A percentile compares a stretch with the other conserved stretches of the same genome.
Evolutionary conservation across 2,888 invertebrate genomes (phyloP).

Genomic region (Salticus scenicus): DNA sequence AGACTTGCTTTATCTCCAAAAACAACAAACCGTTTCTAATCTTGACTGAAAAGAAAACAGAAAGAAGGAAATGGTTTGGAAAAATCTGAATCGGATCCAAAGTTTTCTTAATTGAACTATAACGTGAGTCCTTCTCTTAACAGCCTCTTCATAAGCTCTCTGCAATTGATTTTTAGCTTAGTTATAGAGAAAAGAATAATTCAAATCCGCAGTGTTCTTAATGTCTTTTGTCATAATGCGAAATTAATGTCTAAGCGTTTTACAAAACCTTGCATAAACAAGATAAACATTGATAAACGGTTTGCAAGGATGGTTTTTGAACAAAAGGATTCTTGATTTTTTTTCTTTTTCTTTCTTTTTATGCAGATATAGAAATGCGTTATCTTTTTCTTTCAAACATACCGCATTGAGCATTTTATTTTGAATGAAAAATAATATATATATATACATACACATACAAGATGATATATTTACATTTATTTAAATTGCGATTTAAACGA

Average conservation of each 20-base stretch:
- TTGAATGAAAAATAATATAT: too few relatives aligned
- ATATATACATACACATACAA: not conserved
- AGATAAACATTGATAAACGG: not conserved
- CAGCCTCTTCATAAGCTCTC: not conserved
- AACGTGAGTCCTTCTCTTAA: not conserved
- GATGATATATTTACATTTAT: not conserved
- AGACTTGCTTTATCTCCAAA: too few relatives aligned
- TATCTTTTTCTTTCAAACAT: too few relatives aligned
- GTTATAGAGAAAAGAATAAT: not conserved
- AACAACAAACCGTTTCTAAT: not conserved
- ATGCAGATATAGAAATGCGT: too few relatives aligned
- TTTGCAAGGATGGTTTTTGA: not conserved
- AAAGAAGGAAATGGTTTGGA: not conserved
- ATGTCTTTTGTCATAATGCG: slow-evolving; percentile 2
- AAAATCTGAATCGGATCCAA: not conserved
- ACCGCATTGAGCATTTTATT: too few relatives aligned
- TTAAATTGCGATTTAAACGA: too few relatives aligned
- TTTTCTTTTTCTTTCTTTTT: too few relatives aligned
- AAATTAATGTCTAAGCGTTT: not conserved
- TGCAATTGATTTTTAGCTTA: not conserved
- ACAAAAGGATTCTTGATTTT: too few relatives aligned
- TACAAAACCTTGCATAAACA: not conserved
- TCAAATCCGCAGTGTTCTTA: not conserved
- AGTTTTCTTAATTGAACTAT: not conserved
- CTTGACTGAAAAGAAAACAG: not conserved